A percentile compares a stretch with the other conserved stretches of the same genome.
These are phyloP conservation scores for Opisthocomus hoazin DNA, from an alignment of 2,113 vertebrate species.

Conservation along the genomic window DNA sequence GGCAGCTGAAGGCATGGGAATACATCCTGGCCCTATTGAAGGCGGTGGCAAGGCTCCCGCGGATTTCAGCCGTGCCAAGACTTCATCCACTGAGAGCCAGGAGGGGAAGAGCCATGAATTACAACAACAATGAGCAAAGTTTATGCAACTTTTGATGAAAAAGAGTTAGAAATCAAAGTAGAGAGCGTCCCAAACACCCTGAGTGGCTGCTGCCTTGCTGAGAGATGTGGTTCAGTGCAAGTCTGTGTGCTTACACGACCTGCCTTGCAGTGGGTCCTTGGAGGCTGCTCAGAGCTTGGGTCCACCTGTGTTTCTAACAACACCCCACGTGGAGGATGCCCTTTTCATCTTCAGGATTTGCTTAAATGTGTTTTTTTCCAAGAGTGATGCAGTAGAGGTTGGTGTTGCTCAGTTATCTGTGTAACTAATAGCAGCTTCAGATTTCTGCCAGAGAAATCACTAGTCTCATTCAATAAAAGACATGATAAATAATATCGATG, in stretches of 20 bases:
- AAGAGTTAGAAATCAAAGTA: constrained; percentile 21
- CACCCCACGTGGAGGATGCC: fast-evolving
- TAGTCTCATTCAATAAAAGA: not conserved
- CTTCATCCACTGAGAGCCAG: not conserved
- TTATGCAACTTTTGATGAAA: not conserved
- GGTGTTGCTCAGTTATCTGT: not conserved
- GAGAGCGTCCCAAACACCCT: not conserved
- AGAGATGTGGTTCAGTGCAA: not conserved
- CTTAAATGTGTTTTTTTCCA: not conserved
- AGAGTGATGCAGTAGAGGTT: not conserved
- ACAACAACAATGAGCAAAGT: not conserved
- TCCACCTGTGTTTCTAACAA: not conserved
- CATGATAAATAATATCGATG: not conserved
- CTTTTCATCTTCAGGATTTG: not conserved
- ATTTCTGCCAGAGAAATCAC: not conserved
- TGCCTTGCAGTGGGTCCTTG: not conserved
- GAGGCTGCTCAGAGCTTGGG: not conserved
- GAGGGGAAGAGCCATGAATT: constrained; percentile 10
- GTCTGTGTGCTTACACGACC: not conserved
- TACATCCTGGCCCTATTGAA: constrained; percentile 54
- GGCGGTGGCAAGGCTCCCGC: not conserved
- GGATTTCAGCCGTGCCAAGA: not conserved
- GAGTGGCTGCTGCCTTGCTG: not conserved
- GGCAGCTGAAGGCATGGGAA: constrained; percentile 54
- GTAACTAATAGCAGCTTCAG: not conserved